Percentiles rank a stretch among this genome's conserved stretches.
These are phyloP conservation scores for Archips xylosteana DNA, from an alignment of 2,888 invertebrate species.

Conservation along the genomic window DNA sequence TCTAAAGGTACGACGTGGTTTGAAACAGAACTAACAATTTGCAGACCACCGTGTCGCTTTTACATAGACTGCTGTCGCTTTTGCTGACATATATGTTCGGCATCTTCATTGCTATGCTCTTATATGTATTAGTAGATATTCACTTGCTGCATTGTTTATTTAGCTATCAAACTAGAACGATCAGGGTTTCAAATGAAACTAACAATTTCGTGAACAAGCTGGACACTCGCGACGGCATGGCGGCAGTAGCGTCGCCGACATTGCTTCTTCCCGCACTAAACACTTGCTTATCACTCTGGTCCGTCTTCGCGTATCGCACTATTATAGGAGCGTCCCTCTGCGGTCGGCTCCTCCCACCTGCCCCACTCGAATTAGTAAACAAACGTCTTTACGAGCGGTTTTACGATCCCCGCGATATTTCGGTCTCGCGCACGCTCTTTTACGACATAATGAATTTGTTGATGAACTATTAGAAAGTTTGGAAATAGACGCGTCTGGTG, in stretches of 20 bases:
- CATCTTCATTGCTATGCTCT: background rate
- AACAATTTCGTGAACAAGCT: background rate
- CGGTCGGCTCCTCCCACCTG: conserved; percentile 74
- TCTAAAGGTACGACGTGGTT: background rate
- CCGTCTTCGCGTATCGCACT: conserved; percentile 41
- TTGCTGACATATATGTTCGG: background rate
- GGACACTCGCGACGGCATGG: background rate
- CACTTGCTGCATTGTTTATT: background rate
- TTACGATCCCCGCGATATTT: conserved; percentile 85
- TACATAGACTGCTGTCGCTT: background rate
- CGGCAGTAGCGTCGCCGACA: background rate
- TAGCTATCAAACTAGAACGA: background rate
- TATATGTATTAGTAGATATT: background rate
- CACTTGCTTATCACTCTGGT: conserved; percentile 16
- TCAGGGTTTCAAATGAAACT: background rate
- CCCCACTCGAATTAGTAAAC: conserved; percentile 85
- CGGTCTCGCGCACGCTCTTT: conserved; percentile 82
- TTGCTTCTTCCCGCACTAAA: background rate
- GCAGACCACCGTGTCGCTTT: background rate
- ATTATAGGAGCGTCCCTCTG: conserved; percentile 77
- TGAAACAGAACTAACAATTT: background rate
- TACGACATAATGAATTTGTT: conserved; percentile 86
- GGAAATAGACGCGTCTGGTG: conserved; percentile 81
- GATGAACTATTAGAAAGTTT: conserved; percentile 85
- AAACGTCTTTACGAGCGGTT: conserved; percentile 85